Conservation (phyloP, 2,888 invertebrate species). For the Tipula helvola region DNA sequence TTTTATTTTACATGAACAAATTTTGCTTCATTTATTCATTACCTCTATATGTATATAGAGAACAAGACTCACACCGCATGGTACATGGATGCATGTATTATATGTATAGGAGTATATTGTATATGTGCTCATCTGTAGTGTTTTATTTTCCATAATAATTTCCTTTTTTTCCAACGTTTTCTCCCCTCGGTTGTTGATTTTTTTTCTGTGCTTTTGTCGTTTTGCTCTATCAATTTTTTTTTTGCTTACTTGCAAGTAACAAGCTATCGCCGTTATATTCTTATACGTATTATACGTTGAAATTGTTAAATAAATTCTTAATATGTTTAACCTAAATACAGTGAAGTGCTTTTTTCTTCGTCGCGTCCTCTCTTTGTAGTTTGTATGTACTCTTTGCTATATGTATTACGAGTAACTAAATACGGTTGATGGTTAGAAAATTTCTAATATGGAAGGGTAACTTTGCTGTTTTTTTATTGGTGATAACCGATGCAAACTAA, state of each 20-base stretch:
- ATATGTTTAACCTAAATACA: background rate
- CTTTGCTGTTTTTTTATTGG: background rate
- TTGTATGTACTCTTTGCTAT: background rate
- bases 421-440: background rate
- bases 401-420: no score
- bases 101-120: background rate
- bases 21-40: constrained; percentile 4
- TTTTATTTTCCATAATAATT: background rate
- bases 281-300: background rate
- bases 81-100: background rate
- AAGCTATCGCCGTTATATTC: background rate
- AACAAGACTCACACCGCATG: background rate
- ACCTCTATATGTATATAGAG: background rate
- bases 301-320: background rate
- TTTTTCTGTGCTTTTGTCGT: background rate
- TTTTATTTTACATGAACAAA: background rate
- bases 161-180: background rate
- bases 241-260: background rate
- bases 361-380: background rate
- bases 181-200: background rate
- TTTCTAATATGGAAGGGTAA: background rate
- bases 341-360: background rate
- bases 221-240: background rate
- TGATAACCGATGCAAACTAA: background rate
- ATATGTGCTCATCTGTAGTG: background rate